These are phyloP conservation scores for Agrochola litura DNA, from an alignment of 2,888 invertebrate genomes.

Conservation along the genomic window DNA sequence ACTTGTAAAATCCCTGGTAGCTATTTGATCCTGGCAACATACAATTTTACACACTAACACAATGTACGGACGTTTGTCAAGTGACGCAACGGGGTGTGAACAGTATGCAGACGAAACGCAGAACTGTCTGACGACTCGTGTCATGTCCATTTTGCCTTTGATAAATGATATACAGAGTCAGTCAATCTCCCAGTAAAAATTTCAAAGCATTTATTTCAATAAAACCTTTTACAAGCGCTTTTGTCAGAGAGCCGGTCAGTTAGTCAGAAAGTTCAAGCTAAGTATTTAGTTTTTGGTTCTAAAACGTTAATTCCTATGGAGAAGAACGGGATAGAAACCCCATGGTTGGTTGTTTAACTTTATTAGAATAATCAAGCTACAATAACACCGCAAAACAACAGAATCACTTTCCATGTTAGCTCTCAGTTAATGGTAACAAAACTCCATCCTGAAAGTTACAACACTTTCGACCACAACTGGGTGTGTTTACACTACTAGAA, in stretches of 20 bases:
- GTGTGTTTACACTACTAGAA: background rate
- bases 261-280: no score
- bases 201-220: background rate
- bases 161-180: slow-evolving; percentile 9
- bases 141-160: slow-evolving; percentile 12
- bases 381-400: background rate
- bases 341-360: background rate
- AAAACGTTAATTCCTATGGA: background rate
- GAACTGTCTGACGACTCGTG: slow-evolving; percentile 15
- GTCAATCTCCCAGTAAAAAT: background rate
- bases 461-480: slow-evolving; percentile 12
- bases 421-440: slow-evolving; percentile 8
- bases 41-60: background rate
- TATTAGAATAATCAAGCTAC: background rate
- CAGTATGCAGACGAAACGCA: background rate
- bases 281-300: background rate
- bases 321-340: background rate
- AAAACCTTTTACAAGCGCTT: background rate
- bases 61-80: background rate
- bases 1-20: no score
- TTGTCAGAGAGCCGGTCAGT: background rate
- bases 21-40: background rate
- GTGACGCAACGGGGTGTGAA: slow-evolving; percentile 9
- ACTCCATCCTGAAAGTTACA: slow-evolving; percentile 1
- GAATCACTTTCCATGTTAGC: background rate